Base-by-base conservation (phyloP, 2,888 invertebrate species). In the Orchesellides sinensis region DNA sequence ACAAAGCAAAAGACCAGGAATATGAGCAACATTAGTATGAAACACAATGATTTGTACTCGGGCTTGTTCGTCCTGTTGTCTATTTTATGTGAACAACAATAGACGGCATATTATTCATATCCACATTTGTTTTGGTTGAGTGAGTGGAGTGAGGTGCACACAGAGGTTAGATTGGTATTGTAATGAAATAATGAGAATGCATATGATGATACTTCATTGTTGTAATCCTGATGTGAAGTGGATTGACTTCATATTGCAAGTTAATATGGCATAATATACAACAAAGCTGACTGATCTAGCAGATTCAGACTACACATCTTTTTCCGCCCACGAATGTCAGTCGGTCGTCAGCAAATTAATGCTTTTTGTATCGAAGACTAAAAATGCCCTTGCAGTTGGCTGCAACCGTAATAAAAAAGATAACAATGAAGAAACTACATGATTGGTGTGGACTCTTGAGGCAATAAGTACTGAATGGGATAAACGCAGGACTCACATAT, bases 61-160 rank as follows among this genome's bases (percentile, higher is more conserved):
- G 49, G 59, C 32, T 59, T 29, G 45, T 61, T 72, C 29, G 23
- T 40, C 56, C 54, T 70, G 54, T 70, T 35, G 23, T 5, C 35
- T 68, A 27, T 68, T 49, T 68, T 23, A 19, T 72, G 72, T 72
- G 72, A 72, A 72, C 72, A n/a, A n/a, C n/a, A 72, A 72, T 72
- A 59, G 72, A 59, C 72, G 72, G 70, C 54, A 10, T 17, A 19
- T 19, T 52, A 59, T 47, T 25, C 56, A 19, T 40, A 56, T 52
- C 5, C 49, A 63, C 61, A 47, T 45, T 73, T 73, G 73, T 73
- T 61, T 73, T 70, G 5, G n/a, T 25, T 23, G n/a, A 17, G 23
- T 40, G 10, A 70, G 69, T 40, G 40, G 32, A 25, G 49, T 68
- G 3, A 68, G 19, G 21, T 32, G 32, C 10, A 10, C 10, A 10